Base-by-base conservation (phyloP, 2,888 invertebrate species). In the Pimpla rufipes region DNA sequence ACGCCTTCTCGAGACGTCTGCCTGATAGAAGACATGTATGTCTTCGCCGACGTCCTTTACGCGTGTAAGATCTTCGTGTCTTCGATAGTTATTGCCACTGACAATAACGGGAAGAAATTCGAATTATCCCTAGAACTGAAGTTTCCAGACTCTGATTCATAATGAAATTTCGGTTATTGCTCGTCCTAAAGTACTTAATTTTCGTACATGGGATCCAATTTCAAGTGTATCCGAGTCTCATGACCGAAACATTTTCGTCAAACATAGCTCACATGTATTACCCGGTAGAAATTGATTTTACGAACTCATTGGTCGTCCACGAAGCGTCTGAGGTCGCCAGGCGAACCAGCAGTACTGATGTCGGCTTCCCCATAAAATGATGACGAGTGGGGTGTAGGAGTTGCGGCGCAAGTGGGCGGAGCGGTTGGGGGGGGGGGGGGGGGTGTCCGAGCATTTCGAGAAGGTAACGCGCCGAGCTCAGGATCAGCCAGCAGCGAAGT, bases 401-500 rank as follows among this genome's bases (percentile, higher is more conserved):
- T 29, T 2, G 29, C 29, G 5, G 29, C 2, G 29, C 3, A 29
- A 5, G 5, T 29, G 29, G 29, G 5, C 5, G 29, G 5, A 29
- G 29, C 3, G 29, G 29, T n/a, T n/a, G 29, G 29, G 29, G 29
- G 29, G 29, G 50, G 42, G 21, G 18, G n/a, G 45, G 21, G 42
- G 4, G 29, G 42, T 8, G 16, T 29, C 47, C 59, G 57, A 45
- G 59, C 47, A 29, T 35, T 45, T 45, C 47, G 73, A 73, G 59
- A 35, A 59, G 6, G 4, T 45, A 40, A 62, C 18, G 40, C 62
- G 7, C 40, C 37, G 40, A 64, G 40, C 42, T 18, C 11, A 62
- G 74, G 62, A 62, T 74, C 62, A 74, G 47, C 47, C 47, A 74
- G 21, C 35, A 13, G 74, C 62, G 29, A 64, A 81, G 77, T 81